Evolutionary conservation across 2,888 invertebrate species (phyloP).

Genomic region (Lysandra coridon): DNA sequence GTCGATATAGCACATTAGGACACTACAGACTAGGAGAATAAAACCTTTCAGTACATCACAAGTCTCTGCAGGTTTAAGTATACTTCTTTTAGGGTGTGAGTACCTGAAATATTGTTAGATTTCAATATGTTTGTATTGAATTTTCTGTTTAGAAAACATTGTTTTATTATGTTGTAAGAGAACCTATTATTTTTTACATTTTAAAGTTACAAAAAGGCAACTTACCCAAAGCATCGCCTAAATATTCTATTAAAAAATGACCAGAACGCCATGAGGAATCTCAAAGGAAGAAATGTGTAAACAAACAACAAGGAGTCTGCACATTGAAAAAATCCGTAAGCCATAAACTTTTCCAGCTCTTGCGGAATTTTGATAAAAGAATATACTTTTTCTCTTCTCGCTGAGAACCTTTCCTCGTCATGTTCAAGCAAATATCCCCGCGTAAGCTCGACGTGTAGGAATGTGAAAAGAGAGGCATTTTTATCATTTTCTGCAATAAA

Average conservation of each 20-base stretch:
- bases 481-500: slow-evolving; percentile 64
- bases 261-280: slow-evolving; percentile 93
- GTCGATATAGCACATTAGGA: slow-evolving; percentile 94
- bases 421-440: slow-evolving; percentile 96
- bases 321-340: slow-evolving; percentile 96
- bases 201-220: slow-evolving; percentile 31
- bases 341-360: slow-evolving; percentile 95
- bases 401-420: slow-evolving; percentile 96
- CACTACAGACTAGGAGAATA: slow-evolving; percentile 90
- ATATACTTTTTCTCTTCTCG: slow-evolving; percentile 96
- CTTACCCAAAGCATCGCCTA: slow-evolving; percentile 86
- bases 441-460: slow-evolving; percentile 92
- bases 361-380: slow-evolving; percentile 97
- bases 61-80: slow-evolving; percentile 93
- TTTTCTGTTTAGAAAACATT: too few species aligned
- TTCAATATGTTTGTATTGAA: not conserved
- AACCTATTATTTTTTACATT: not conserved
- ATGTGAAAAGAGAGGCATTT: slow-evolving; percentile 80
- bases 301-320: slow-evolving; percentile 98
- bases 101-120: slow-evolving; percentile 52
- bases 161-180: not conserved
- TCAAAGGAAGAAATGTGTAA: slow-evolving; percentile 97
- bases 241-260: slow-evolving; percentile 87
- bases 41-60: slow-evolving; percentile 98
- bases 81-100: slow-evolving; percentile 68